Percentiles rank a stretch among this genome's conserved stretches.
These are phyloP conservation scores for Andrena flavipes DNA, from an alignment of 2,888 invertebrate genomes.

Conservation along the genomic window DNA sequence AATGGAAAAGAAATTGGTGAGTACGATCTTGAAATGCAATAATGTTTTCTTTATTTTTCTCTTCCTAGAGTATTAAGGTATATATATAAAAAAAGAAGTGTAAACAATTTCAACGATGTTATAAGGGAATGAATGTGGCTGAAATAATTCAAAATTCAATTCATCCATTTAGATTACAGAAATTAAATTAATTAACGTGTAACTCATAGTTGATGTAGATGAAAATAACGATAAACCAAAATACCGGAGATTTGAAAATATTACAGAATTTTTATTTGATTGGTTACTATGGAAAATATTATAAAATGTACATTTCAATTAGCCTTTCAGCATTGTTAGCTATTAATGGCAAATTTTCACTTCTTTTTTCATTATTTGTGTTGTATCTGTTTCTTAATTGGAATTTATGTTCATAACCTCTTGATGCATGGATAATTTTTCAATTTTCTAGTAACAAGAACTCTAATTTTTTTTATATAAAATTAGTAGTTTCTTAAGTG, in stretches of 20 bases:
- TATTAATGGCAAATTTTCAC: neutral
- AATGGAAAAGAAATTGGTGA: constrained; percentile 99
- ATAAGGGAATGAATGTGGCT: neutral
- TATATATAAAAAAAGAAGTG: neutral
- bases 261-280: too few species aligned
- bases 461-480: neutral
- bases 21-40: constrained; percentile 68
- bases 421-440: too few species aligned
- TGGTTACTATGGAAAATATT: neutral
- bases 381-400: too few species aligned
- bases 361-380: too few species aligned
- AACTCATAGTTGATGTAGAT: neutral
- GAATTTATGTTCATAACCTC: too few species aligned
- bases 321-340: constrained; percentile 17
- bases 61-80: neutral
- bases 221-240: neutral
- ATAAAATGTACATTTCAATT: neutral
- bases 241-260: too few species aligned
- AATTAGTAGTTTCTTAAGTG: too few species aligned
- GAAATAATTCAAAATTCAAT: neutral
- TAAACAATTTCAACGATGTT: neutral
- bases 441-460: neutral
- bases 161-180: neutral
- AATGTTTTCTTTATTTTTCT: neutral
- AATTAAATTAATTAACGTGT: neutral